Conservation (phyloP, 2,113 vertebrate genomes). For the Hypomesus transpacificus region DNA sequence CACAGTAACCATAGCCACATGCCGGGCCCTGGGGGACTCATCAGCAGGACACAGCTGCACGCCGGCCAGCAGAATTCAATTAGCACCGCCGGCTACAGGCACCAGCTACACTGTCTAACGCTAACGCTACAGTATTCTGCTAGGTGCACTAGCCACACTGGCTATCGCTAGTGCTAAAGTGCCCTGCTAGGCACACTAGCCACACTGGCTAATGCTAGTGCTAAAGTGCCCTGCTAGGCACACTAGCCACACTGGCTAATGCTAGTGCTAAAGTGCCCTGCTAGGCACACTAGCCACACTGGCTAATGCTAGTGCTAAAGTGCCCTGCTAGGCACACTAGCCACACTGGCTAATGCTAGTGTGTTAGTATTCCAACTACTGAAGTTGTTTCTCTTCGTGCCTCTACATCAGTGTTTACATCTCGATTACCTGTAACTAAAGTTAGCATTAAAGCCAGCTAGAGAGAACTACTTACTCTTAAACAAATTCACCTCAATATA, state of each 20-base stretch:
- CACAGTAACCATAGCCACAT: slow-evolving; percentile 78
- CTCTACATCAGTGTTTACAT: too few species aligned
- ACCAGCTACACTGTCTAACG: neutral
- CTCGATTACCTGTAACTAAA: too few species aligned
- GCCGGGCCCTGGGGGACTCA: slow-evolving; percentile 73
- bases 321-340: neutral
- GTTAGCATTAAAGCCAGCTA: too few species aligned
- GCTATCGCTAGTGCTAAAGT: neutral
- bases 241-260: neutral
- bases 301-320: neutral
- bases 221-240: neutral
- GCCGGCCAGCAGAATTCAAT: slow-evolving; percentile 76
- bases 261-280: neutral
- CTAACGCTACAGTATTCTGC: neutral
- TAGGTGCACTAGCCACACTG: neutral
- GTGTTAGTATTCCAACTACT: too few species aligned
- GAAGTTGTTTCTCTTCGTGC: too few species aligned
- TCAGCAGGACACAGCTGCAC: slow-evolving; percentile 77
- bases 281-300: neutral
- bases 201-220: neutral
- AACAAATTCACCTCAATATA: too few species aligned
- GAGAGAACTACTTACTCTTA: too few species aligned
- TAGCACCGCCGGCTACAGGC: slow-evolving; percentile 51
- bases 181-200: neutral
- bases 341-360: neutral